Base-by-base conservation (phyloP, 1,140 invertebrate species). In the Temnothorax longispinosus region DNA sequence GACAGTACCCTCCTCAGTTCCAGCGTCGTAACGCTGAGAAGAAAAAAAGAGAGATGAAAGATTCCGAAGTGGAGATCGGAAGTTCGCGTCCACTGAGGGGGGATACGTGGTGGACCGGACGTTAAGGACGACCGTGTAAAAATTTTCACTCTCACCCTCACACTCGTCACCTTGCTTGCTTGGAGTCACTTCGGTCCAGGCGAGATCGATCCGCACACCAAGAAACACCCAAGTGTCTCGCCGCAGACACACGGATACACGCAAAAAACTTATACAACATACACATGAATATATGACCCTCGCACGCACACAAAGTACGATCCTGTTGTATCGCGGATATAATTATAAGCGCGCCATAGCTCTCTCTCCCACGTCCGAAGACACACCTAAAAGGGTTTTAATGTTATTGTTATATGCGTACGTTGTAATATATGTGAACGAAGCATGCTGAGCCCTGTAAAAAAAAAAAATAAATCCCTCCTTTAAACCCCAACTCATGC, bases 401-500 rank as follows among this genome's bases (percentile, higher is more conserved):
- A 84, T 84, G 80, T 84, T 84, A 84, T 84, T 84, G 80, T 84
- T 84, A 84, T 84, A 84, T 84, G 80, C 80, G 69, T 84, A 84
- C 69, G 69, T 84, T 84, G 80, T 84, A 84, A 84, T 84, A 84
- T 84, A 84, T 84, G 80, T 84, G 80, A 74, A 74, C 80, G 69
- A 84, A 84, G 80, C 80, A 84, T 84, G 80, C 80, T 50, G 67
- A 84, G 54, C 47, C 80, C 80, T 84, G 69, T 84, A 69, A 74
- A 84, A 58, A 58, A 81, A 67, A 69, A 58, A 74, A 74, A 84
- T 74, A 84, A 84, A 84, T 84, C 41, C 80, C 80, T 84, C 80
- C 69, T 75, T 84, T 74, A 47, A 27, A 18, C 47, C 78, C 54
- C 38, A 60, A 74, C 8, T 84, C 41, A 60, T 50, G 80, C 80